phyloP scores from a whole-genome alignment of 2,888 invertebrate genomes.

The Ceratothoa steindachneri region DNA sequence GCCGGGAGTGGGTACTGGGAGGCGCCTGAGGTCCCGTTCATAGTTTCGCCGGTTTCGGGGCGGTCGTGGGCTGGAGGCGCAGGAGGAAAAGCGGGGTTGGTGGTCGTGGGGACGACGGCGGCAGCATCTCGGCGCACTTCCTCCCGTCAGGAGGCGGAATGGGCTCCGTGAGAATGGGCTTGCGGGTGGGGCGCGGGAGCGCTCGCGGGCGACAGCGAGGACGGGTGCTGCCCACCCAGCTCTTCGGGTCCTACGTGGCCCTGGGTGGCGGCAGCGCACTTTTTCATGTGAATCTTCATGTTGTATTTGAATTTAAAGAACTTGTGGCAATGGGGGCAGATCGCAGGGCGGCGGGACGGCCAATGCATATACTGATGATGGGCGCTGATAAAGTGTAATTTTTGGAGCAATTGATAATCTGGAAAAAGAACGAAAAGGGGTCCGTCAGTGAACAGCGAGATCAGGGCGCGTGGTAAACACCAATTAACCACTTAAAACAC shows the following conservation, averaged over 20 bases:
- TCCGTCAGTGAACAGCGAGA: slow-evolving; percentile 4
- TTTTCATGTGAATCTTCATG: slow-evolving; percentile 48
- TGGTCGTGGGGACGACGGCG: slow-evolving; percentile 19
- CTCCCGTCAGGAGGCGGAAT: slow-evolving; percentile 46
- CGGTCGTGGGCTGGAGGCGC: slow-evolving; percentile 16
- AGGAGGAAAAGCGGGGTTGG: slow-evolving; percentile 25
- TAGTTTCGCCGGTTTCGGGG: slow-evolving; percentile 6
- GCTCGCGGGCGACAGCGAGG: slow-evolving; percentile 8
- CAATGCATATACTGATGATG: slow-evolving; percentile 48
- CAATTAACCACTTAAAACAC: slow-evolving; percentile 7
- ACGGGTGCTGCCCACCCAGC: neutral
- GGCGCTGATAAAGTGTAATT: slow-evolving; percentile 47
- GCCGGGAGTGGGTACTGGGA: neutral
- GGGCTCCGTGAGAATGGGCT: slow-evolving; percentile 37
- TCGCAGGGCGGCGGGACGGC: slow-evolving; percentile 47
- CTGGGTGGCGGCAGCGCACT: slow-evolving; percentile 34
- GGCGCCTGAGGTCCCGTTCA: neutral
- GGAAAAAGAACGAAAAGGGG: slow-evolving; percentile 46
- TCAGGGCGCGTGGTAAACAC: neutral
- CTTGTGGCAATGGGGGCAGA: slow-evolving; percentile 47
- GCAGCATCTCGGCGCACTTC: slow-evolving; percentile 38
- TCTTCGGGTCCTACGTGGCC: slow-evolving; percentile 15
- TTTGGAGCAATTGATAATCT: slow-evolving; percentile 48
- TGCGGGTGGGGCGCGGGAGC: slow-evolving; percentile 19
- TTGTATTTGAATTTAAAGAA: slow-evolving; percentile 48